phyloP scores from a whole-genome alignment of 2,113 vertebrate species.

The Elanus axillaris region DNA sequence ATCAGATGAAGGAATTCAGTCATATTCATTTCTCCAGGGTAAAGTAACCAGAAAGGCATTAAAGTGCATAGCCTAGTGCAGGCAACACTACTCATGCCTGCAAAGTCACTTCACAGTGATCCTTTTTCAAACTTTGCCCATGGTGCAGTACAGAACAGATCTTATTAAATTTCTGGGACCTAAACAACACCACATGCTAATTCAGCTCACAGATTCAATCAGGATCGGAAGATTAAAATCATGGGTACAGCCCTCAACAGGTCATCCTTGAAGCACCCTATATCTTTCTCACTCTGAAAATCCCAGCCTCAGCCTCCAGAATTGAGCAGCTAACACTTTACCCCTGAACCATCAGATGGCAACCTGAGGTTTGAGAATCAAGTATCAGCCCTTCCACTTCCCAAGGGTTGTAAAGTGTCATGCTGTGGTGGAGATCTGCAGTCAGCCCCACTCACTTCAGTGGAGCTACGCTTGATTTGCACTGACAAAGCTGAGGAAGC shows the following conservation, averaged over 20 bases:
- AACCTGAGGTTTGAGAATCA: neutral
- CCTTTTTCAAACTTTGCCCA: neutral
- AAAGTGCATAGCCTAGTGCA: neutral
- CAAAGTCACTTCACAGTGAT: neutral
- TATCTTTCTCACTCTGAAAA: too few species aligned
- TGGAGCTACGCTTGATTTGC: neutral
- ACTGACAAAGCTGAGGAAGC: neutral
- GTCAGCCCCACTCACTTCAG: neutral
- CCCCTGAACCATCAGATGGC: neutral
- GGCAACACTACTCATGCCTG: neutral
- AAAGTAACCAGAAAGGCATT: neutral
- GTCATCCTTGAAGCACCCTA: neutral
- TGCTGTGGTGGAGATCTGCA: neutral
- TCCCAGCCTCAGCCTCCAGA: too few species aligned
- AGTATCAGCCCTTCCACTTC: accelerated
- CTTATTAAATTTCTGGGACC: neutral
- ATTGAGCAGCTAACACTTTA: accelerated
- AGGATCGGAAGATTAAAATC: neutral
- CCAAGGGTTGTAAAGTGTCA: neutral
- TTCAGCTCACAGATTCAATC: neutral
- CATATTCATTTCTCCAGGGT: neutral
- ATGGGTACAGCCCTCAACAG: neutral
- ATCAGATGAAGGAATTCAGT: neutral
- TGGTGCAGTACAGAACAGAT: neutral
- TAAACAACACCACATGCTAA: accelerated